These are phyloP conservation scores for Sternarchorhynchus goeldii DNA, from an alignment of 2,797 vertebrate genomes.

Conservation along the genomic window DNA sequence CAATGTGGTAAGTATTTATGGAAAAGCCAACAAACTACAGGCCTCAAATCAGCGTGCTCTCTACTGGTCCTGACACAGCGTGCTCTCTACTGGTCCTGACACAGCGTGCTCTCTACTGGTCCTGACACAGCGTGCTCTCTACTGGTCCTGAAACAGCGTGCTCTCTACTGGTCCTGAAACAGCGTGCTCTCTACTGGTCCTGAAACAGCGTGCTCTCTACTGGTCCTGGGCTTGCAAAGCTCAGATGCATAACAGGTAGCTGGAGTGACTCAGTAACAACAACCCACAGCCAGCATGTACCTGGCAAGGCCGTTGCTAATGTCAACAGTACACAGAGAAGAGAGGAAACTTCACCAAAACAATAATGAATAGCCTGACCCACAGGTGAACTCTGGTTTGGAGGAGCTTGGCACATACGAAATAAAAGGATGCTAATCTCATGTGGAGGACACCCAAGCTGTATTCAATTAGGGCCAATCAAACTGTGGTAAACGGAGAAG, in stretches of 20 bases:
- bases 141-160: neutral
- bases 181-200: neutral
- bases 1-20: neutral
- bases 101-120: neutral
- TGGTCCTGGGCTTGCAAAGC: neutral
- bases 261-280: too few relatives aligned
- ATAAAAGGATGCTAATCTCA: constrained; percentile 19
- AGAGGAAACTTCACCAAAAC: neutral
- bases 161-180: neutral
- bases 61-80: neutral
- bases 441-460: constrained; percentile 44
- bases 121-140: too few relatives aligned
- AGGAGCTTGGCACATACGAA: constrained; percentile 2
- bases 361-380: constrained; percentile 22
- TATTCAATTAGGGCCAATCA: constrained; percentile 46
- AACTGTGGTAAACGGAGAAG: constrained; percentile 48
- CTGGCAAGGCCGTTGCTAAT: neutral
- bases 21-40: constrained; percentile 8
- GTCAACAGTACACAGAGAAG: neutral
- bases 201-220: neutral
- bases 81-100: too few relatives aligned
- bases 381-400: constrained; percentile 8
- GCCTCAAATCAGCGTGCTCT: neutral
- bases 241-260: too few relatives aligned
- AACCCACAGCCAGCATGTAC: too few relatives aligned